Evolutionary conservation across 2,888 invertebrate species (phyloP).

Genomic region (Spodoptera littoralis): DNA sequence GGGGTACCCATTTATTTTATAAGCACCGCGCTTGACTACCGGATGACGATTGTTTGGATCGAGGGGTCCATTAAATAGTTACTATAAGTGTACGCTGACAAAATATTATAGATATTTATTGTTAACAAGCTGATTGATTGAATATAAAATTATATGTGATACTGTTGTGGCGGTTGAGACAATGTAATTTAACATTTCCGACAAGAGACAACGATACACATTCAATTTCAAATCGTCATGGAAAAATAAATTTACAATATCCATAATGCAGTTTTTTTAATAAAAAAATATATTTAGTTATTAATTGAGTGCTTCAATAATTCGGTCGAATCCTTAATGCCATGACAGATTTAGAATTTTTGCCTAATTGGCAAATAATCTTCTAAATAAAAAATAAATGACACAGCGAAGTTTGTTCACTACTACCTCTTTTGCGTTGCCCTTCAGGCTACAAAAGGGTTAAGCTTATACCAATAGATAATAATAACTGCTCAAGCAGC

Average conservation of each 20-base stretch:
- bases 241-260: too few relatives aligned
- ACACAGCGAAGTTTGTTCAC: too few relatives aligned
- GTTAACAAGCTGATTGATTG: slow-evolving; percentile 56
- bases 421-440: too few relatives aligned
- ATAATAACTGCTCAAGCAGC: too few relatives aligned
- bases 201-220: not conserved
- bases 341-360: too few relatives aligned
- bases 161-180: slow-evolving; percentile 12
- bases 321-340: too few relatives aligned
- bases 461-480: too few relatives aligned
- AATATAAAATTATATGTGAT: slow-evolving; percentile 26
- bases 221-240: not conserved
- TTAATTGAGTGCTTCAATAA: too few relatives aligned
- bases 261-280: too few relatives aligned
- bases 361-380: not conserved
- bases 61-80: slow-evolving; percentile 75
- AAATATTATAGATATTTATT: slow-evolving; percentile 74
- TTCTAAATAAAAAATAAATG: not conserved
- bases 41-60: slow-evolving; percentile 59
- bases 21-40: slow-evolving; percentile 44
- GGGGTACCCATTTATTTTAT: slow-evolving; percentile 51
- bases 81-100: slow-evolving; percentile 74
- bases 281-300: too few relatives aligned
- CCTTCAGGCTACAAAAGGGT: too few relatives aligned
- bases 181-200: slow-evolving; percentile 14